phyloP scores from a whole-genome alignment of 2,888 invertebrate species.

The Acleris literana region DNA sequence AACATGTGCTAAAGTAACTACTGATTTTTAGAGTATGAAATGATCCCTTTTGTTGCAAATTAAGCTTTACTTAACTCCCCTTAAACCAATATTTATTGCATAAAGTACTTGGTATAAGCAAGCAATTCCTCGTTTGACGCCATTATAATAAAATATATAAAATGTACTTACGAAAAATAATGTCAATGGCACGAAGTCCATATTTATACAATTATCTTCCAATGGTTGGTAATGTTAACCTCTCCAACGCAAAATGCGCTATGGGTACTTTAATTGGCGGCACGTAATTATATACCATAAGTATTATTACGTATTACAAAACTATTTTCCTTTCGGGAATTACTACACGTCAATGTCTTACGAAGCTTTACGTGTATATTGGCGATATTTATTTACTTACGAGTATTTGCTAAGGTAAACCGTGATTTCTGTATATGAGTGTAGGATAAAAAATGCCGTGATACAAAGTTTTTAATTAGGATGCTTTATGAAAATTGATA shows the following conservation, averaged over 20 bases:
- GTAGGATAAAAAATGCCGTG: no score
- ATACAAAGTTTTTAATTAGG: no score
- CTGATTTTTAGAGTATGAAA: no score
- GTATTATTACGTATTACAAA: background rate
- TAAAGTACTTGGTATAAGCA: background rate
- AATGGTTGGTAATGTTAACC: background rate
- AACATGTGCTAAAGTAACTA: no score
- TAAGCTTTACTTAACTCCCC: no score
- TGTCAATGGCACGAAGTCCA: background rate
- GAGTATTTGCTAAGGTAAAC: no score
- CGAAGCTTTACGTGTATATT: no score
- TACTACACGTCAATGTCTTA: background rate
- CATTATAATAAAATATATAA: background rate
- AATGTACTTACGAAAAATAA: slow-evolving; percentile 1
- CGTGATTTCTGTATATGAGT: no score
- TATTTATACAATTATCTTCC: slow-evolving; percentile 2
- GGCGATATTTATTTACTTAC: no score
- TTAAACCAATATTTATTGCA: no score
- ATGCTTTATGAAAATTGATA: no score
- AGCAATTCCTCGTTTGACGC: background rate
- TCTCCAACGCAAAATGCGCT: background rate
- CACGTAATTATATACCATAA: background rate
- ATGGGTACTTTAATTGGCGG: background rate
- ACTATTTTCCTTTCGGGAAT: slow-evolving; percentile 2
- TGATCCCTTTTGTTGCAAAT: no score